A percentile compares a stretch with the other conserved stretches of the same genome.
These are phyloP conservation scores for Ephydatia muelleri DNA, from an alignment of 37 sponge, comb jelly and placozoan species.

Conservation along the genomic window DNA sequence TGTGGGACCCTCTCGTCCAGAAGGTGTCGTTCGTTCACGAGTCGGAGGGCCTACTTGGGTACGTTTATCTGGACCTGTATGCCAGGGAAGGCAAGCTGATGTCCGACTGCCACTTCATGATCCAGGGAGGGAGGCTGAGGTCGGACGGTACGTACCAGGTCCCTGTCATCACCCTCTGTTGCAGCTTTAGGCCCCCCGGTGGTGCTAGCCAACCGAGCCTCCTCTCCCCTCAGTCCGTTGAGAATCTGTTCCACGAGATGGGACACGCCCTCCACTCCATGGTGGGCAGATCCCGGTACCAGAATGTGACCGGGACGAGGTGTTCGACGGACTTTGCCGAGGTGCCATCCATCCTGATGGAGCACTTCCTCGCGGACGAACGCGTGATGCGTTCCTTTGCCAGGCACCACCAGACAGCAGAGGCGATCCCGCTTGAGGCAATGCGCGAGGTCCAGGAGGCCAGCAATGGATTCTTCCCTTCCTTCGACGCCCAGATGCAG, in stretches of 20 bases:
- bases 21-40: constrained; percentile 74
- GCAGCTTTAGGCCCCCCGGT: constrained; percentile 31
- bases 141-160: constrained; percentile 54
- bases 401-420: constrained; percentile 48
- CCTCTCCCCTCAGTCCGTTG: constrained; percentile 64
- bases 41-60: constrained; percentile 61
- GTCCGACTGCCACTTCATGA: constrained; percentile 82
- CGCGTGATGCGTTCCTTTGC: constrained; percentile 67
- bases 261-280: constrained; percentile 96
- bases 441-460: constrained; percentile 16
- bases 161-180: constrained; percentile 81
- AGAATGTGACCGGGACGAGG: constrained; percentile 93
- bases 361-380: constrained; percentile 72
- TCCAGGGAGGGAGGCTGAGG: constrained; percentile 68
- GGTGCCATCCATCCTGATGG: constrained; percentile 94
- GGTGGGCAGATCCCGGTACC: constrained; percentile 82
- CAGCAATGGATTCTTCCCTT: constrained; percentile 44
- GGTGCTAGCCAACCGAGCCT: not conserved
- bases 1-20: constrained; percentile 64
- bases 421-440: constrained; percentile 15
- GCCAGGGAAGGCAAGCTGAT: constrained; percentile 42
- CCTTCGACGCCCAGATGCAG: constrained; percentile 68
- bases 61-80: constrained; percentile 74
- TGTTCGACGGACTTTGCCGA: constrained; percentile 94
- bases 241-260: constrained; percentile 94